phyloP scores from a whole-genome alignment of 2,113 vertebrate species.

The Eptesicus fuscus region DNA sequence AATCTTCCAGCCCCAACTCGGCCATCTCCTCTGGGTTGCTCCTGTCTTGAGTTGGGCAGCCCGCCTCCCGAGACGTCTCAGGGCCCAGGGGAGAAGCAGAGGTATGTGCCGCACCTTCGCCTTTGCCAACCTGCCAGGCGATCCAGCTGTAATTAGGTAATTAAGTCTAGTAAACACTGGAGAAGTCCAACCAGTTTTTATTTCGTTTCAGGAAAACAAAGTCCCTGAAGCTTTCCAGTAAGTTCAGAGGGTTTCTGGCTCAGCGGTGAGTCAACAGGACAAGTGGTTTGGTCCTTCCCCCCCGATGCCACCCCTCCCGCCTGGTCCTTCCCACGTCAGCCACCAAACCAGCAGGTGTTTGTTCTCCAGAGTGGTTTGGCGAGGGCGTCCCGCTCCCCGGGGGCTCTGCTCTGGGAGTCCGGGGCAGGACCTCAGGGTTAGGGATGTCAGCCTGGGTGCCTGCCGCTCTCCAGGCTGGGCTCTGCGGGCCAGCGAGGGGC shows the following conservation, averaged over 20 bases:
- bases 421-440: neutral
- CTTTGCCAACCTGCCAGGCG: constrained; percentile 72
- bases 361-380: neutral
- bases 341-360: neutral
- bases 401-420: neutral
- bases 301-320: neutral
- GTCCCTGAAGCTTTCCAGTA: constrained; percentile 80
- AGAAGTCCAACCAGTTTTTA: constrained; percentile 81
- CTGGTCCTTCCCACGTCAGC: neutral
- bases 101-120: constrained; percentile 67
- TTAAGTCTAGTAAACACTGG: constrained; percentile 79
- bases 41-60: neutral
- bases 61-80: neutral
- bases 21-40: neutral
- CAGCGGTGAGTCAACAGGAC: constrained; percentile 36
- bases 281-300: neutral
- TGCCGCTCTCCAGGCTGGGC: neutral
- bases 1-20: neutral
- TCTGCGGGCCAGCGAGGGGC: neutral
- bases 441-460: too few species aligned
- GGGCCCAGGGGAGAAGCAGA: neutral
- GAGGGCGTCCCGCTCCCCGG: neutral
- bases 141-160: constrained; percentile 76
- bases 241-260: constrained; percentile 70
- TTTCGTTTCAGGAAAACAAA: constrained; percentile 79